These are phyloP conservation scores for Xylota segnis DNA, from an alignment of 2,888 invertebrate genomes.

Conservation along the genomic window DNA sequence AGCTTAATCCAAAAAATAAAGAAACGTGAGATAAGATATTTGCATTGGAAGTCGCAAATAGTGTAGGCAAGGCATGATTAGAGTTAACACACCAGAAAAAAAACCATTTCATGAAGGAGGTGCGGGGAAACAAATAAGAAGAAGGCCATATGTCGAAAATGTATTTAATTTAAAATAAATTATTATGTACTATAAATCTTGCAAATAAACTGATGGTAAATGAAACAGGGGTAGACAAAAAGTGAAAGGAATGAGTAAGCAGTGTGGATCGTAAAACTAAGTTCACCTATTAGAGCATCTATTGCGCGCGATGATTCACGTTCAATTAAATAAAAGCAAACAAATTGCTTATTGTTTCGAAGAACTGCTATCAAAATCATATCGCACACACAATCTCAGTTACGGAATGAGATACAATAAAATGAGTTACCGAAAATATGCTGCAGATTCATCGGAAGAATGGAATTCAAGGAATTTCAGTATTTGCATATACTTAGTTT, in stretches of 20 bases:
- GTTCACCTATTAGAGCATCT: background rate
- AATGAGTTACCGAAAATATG: background rate
- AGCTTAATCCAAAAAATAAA: slow-evolving; percentile 13
- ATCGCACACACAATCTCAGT: slow-evolving; percentile 7
- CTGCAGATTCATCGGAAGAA: background rate
- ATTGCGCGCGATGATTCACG: slow-evolving; percentile 34
- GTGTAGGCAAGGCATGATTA: background rate
- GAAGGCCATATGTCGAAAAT: slow-evolving; percentile 11
- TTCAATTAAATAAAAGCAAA: slow-evolving; percentile 8
- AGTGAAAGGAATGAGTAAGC: slow-evolving; percentile 50
- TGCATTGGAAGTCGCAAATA: background rate
- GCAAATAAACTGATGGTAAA: slow-evolving; percentile 6
- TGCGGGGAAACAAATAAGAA: background rate
- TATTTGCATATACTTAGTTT: background rate
- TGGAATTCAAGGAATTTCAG: background rate
- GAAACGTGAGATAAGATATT: slow-evolving; percentile 23
- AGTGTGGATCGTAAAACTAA: slow-evolving; percentile 1
- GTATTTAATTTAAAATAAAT: slow-evolving; percentile 11
- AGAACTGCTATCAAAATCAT: background rate
- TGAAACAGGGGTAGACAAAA: slow-evolving; percentile 10
- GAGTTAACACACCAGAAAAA: slow-evolving; percentile 3
- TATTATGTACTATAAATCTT: slow-evolving; percentile 16
- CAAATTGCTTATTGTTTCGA: background rate
- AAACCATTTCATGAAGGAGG: background rate
- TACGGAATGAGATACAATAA: background rate